Evolutionary conservation across 2,797 vertebrate genomes (phyloP).

Genomic region (Falco cherrug): DNA sequence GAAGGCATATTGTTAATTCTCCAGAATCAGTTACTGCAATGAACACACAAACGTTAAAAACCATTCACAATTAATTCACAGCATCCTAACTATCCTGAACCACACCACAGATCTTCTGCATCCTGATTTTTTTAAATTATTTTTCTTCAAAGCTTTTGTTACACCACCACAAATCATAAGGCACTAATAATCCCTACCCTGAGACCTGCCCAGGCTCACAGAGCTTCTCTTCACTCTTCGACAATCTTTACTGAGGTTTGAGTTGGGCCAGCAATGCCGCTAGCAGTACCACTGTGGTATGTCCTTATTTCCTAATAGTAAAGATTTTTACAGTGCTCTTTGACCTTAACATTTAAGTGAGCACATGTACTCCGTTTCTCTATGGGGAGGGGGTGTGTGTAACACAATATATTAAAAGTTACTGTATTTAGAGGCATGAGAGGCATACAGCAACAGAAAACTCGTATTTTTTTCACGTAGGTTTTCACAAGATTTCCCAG

Average conservation of each 20-base stretch:
- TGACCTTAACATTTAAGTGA: background rate
- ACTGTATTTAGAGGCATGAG: background rate
- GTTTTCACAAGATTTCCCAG: background rate
- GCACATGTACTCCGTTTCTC: background rate
- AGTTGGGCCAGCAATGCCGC: background rate
- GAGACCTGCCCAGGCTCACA: background rate
- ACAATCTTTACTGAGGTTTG: background rate
- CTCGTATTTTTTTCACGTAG: fast-evolving
- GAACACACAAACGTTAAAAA: background rate
- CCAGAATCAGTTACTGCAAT: background rate
- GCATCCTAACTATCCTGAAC: background rate
- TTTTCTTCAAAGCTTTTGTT: background rate
- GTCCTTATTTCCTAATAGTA: background rate
- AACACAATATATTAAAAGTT: background rate
- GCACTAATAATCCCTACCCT: background rate
- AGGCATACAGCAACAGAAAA: background rate
- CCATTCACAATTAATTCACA: background rate
- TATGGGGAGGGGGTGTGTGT: no score
- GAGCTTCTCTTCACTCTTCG: background rate
- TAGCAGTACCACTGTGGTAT: background rate
- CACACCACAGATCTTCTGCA: background rate
- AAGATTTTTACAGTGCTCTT: background rate
- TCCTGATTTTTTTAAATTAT: fast-evolving
- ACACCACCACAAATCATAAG: background rate
- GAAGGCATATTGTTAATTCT: background rate